phyloP scores from a whole-genome alignment of 2,113 vertebrate genomes.

The Dolichotis patagonum region DNA sequence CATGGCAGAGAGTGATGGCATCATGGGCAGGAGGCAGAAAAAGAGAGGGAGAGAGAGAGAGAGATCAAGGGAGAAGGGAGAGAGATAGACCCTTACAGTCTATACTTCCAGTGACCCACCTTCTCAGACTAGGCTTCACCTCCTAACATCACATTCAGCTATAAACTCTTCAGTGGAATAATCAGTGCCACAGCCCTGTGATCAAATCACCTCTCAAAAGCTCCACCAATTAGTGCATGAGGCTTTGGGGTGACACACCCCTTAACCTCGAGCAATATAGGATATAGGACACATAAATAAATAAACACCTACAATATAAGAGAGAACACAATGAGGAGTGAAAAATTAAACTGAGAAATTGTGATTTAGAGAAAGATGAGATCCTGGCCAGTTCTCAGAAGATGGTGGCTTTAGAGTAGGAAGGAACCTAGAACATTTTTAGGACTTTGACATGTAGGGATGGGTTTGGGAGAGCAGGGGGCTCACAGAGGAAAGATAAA shows the following conservation, averaged over 20 bases:
- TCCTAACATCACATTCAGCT: not conserved
- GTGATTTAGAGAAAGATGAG: not conserved
- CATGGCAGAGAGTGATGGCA: not conserved
- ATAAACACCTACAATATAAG: not conserved
- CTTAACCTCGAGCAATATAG: not conserved
- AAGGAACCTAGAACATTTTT: not conserved
- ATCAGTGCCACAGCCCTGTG: not conserved
- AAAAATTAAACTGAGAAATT: not conserved
- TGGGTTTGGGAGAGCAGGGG: not conserved
- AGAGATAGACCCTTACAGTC: not conserved
- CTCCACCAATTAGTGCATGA: not conserved
- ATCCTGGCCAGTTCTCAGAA: not conserved
- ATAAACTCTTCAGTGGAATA: not conserved
- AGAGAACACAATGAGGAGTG: not conserved
- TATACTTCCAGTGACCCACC: not conserved
- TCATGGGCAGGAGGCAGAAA: not conserved
- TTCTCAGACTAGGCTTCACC: not conserved
- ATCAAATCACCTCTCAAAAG: not conserved
- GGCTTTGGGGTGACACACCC: not conserved
- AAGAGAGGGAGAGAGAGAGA: not conserved
- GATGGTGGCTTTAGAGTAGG: not conserved
- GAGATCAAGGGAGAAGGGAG: not conserved
- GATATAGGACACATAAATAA: not conserved
- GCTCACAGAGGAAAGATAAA: not conserved
- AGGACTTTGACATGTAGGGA: not conserved